Percentiles rank a stretch among this genome's conserved stretches.
Evolutionary conservation across 2,888 invertebrate species (phyloP).

Genomic region (Mylabris sibirica): DNA sequence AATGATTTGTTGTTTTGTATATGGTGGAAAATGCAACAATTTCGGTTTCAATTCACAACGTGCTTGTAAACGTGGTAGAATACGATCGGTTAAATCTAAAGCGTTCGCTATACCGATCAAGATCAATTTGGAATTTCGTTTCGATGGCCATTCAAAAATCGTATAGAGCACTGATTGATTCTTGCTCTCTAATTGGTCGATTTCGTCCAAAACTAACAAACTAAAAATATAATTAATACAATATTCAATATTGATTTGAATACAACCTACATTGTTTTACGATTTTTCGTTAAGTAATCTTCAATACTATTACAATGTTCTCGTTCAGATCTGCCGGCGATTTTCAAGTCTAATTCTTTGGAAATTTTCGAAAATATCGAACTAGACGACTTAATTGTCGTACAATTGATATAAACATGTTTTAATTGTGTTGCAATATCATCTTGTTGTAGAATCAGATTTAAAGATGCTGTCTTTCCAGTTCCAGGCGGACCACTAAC

Average conservation of each 20-base stretch:
- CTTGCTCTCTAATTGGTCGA: slow-evolving; percentile 89
- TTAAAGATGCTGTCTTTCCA: slow-evolving; percentile 91
- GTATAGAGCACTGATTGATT: slow-evolving; percentile 88
- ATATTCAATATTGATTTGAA: neutral
- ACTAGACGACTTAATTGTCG: slow-evolving; percentile 83
- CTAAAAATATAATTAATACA: slow-evolving; percentile 60
- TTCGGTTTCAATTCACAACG: slow-evolving; percentile 75
- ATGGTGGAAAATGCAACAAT: slow-evolving; percentile 90
- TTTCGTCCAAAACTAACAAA: slow-evolving; percentile 90
- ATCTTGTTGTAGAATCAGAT: slow-evolving; percentile 71
- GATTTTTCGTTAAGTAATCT: slow-evolving; percentile 70
- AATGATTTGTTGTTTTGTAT: slow-evolving; percentile 87
- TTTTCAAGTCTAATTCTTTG: slow-evolving; percentile 72
- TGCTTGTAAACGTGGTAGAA: slow-evolving; percentile 85
- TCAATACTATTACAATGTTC: slow-evolving; percentile 73
- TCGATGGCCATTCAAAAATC: slow-evolving; percentile 92
- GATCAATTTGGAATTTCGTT: slow-evolving; percentile 72
- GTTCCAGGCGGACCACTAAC: slow-evolving; percentile 98
- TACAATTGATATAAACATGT: slow-evolving; percentile 85
- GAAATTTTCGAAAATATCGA: slow-evolving; percentile 82
- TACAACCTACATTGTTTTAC: slow-evolving; percentile 75
- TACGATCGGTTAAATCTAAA: slow-evolving; percentile 90
- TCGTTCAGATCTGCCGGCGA: slow-evolving; percentile 69
- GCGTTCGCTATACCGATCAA: slow-evolving; percentile 95
- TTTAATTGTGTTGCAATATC: slow-evolving; percentile 63